phyloP scores from a whole-genome alignment of 2,888 invertebrate genomes.

The Leucoptera coffeella region DNA sequence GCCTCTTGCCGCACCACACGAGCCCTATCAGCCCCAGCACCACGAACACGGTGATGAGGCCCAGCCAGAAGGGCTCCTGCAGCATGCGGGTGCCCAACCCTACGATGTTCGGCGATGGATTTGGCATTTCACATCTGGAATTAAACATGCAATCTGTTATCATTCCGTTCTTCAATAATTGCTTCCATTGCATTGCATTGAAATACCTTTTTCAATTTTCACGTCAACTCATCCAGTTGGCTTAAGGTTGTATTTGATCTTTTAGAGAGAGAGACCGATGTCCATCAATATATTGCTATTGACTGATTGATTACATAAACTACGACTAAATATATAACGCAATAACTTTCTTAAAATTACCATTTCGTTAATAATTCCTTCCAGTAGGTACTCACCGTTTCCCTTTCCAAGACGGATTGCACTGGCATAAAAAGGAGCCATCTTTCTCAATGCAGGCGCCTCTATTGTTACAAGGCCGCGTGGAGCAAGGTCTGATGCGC shows the following conservation, averaged over 20 bases:
- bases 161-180: no score
- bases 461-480: conserved; percentile 67
- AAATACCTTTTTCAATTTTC: no score
- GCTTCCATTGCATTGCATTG: no score
- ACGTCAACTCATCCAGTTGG: no score
- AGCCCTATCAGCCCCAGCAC: conserved; percentile 74
- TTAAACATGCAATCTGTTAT: no score
- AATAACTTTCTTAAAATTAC: not conserved
- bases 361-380: conserved; percentile 8
- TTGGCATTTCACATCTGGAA: conserved; percentile 68
- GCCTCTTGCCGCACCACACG: conserved; percentile 78
- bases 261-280: no score
- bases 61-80: conserved; percentile 86
- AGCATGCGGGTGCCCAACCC: conserved; percentile 72
- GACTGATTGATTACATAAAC: no score
- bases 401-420: conserved; percentile 72
- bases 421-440: conserved; percentile 61
- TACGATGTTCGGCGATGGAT: conserved; percentile 40
- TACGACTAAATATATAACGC: not conserved
- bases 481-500: conserved; percentile 63
- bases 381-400: conserved; percentile 32
- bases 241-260: no score
- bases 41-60: conserved; percentile 76
- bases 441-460: conserved; percentile 67
- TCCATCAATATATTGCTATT: no score